Evolutionary conservation across 2,113 vertebrate genomes (phyloP), one percentile per base, ranked within the genome.

Genomic region (Gobiocypris rarus): DNA sequence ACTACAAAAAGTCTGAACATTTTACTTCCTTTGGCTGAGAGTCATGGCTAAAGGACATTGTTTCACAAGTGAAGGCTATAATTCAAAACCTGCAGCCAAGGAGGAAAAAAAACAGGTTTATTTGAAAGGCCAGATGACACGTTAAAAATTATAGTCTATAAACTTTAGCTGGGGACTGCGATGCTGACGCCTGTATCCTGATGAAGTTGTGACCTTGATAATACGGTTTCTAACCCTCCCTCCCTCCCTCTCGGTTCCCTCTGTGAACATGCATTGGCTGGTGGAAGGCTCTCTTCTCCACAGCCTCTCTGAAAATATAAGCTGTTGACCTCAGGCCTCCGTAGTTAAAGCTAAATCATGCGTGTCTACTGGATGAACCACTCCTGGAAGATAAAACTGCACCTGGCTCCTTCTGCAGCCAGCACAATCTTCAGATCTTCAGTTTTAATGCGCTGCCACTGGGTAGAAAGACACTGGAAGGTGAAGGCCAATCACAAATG

Each of bases 161-260:
- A 83, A 80, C 56, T 78, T 61, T 17, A 73, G 17, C 74, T 6
- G 74, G 58, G 45, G 54, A 28, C 3, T 22, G 10, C 19, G 48
- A 43, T 69, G 73, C 56, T 61, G 54, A 78, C 7, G 34, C 75
- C 13, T 5, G 34, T 43, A 61, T 78, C 56, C 56, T 78, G 76
- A 78, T 78, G 76, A 61, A 61, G 76, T 3, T 61, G 76, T 61
- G 76, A 78, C 76, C 56, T 63, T 61, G 56, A 78, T 61, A 78
- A 78, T 61, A 61, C 14, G 8, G 10, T 61, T 61, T 78, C 14
- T 61, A 78, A 61, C 56, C 38, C 17, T 71, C 34, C 11, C n/a
- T 71, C 34, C 11, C n/a, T 45, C n/a, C 69, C 69, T 71, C 41
- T 73, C 41, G n/a, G 41, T 73, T 73, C n/a, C 41, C 41, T 73